phyloP scores from a whole-genome alignment of 2,888 invertebrate genomes.

The Andrena praecox region DNA sequence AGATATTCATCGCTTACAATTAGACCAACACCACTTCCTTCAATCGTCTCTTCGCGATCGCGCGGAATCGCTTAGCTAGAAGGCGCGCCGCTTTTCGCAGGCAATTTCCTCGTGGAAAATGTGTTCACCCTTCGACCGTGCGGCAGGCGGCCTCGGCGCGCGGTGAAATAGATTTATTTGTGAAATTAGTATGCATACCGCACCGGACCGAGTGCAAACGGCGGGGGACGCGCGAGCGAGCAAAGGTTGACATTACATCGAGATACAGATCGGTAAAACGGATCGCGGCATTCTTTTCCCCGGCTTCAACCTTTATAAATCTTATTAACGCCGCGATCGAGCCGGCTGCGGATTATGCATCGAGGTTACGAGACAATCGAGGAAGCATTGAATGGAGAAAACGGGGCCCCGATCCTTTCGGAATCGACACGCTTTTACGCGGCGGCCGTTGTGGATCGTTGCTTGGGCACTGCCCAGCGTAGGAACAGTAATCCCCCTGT shows the following conservation, averaged over 20 bases:
- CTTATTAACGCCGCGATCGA: slow-evolving; percentile 56
- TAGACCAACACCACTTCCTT: background rate
- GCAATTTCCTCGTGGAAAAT: slow-evolving; percentile 50
- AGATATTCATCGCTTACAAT: too few relatives aligned
- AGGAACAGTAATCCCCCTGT: slow-evolving; percentile 15
- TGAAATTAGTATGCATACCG: slow-evolving; percentile 71
- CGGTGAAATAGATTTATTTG: slow-evolving; percentile 61
- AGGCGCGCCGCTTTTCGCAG: slow-evolving; percentile 9
- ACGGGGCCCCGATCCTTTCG: slow-evolving; percentile 19
- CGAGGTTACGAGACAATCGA: slow-evolving; percentile 59
- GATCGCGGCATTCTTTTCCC: slow-evolving; percentile 60
- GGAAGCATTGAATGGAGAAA: slow-evolving; percentile 47
- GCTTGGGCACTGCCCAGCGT: background rate
- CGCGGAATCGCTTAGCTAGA: background rate
- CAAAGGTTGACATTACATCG: slow-evolving; percentile 63
- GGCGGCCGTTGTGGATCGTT: slow-evolving; percentile 4
- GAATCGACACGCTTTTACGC: slow-evolving; percentile 24
- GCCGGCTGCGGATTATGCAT: slow-evolving; percentile 46
- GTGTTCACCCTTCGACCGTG: slow-evolving; percentile 58
- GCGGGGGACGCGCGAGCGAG: slow-evolving; percentile 65
- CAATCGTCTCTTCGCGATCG: background rate
- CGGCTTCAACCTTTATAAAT: slow-evolving; percentile 53
- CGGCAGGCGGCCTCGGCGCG: slow-evolving; percentile 37
- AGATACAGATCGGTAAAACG: slow-evolving; percentile 63
- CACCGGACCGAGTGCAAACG: slow-evolving; percentile 54